These are phyloP conservation scores for Arrhopalites spinosus DNA, from an alignment of 2,888 invertebrate species.

Conservation along the genomic window DNA sequence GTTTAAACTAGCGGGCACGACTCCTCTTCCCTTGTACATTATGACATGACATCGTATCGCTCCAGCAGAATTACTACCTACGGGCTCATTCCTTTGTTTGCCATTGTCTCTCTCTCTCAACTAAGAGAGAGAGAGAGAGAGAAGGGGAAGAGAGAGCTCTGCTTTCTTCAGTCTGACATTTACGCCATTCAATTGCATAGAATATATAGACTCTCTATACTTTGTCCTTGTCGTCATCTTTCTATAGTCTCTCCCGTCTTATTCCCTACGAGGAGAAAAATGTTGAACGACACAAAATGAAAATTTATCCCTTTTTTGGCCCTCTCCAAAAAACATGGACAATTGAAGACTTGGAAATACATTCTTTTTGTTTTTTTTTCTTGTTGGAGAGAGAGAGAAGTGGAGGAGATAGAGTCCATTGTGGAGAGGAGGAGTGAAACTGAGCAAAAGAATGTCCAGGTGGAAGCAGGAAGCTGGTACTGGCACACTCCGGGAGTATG, in stretches of 20 bases:
- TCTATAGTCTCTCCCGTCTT: neutral
- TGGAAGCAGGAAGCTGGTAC: too few relatives aligned
- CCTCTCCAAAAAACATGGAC: neutral
- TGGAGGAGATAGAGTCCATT: too few relatives aligned
- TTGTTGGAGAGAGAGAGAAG: too few relatives aligned
- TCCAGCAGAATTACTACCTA: neutral
- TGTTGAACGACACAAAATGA: too few relatives aligned
- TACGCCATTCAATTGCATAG: too few relatives aligned
- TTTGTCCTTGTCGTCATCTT: too few relatives aligned
- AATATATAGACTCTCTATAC: neutral
- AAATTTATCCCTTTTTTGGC: neutral
- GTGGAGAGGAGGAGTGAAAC: too few relatives aligned
- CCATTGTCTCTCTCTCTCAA: neutral
- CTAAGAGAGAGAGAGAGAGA: neutral
- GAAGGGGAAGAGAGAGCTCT: neutral
- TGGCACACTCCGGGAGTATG: too few relatives aligned
- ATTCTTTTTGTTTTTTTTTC: too few relatives aligned
- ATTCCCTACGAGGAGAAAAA: neutral
- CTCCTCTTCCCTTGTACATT: too few relatives aligned
- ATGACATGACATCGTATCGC: too few relatives aligned
- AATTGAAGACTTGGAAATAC: neutral
- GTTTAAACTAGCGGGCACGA: neutral
- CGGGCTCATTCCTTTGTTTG: constrained; percentile 7
- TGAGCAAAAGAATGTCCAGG: too few relatives aligned
- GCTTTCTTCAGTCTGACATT: neutral